phyloP scores from a whole-genome alignment of 2,797 vertebrate species.

The Urophycis tenuis region DNA sequence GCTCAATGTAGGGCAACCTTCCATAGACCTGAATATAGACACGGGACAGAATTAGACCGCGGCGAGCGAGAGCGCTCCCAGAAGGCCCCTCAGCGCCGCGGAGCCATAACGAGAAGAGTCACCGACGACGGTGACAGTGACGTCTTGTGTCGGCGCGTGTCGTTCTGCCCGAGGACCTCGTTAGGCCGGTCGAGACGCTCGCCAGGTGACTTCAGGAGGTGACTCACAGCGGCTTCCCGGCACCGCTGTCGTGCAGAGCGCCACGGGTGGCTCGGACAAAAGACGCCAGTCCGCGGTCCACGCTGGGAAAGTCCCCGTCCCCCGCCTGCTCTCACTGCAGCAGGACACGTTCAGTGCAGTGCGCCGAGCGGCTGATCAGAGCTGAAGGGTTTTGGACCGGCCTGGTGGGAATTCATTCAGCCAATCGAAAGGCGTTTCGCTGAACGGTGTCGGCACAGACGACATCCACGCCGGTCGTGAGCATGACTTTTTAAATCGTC shows the following conservation, averaged over 20 bases:
- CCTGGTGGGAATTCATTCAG: not conserved
- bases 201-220: not conserved
- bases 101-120: constrained; percentile 24
- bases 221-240: not conserved
- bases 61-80: constrained; percentile 47
- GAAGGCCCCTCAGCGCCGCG: constrained; percentile 41
- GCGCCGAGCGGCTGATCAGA: not conserved
- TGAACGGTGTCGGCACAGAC: not conserved
- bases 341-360: not conserved
- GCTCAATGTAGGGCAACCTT: constrained; percentile 69
- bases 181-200: not conserved
- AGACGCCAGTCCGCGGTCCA: too few relatives aligned
- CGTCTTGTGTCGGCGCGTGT: not conserved
- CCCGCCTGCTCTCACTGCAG: not conserved
- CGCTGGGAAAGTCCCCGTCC: not conserved
- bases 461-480: not conserved
- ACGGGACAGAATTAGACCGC: constrained; percentile 63
- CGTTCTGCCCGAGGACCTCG: not conserved
- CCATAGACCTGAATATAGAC: constrained; percentile 72
- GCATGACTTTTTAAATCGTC: not conserved
- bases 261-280: not conserved
- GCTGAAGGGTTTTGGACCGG: not conserved
- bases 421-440: not conserved
- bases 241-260: not conserved
- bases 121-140: constrained; percentile 10